Evolutionary conservation across 2,113 vertebrate genomes (phyloP).

Genomic region (Pyrgilauda ruficollis): DNA sequence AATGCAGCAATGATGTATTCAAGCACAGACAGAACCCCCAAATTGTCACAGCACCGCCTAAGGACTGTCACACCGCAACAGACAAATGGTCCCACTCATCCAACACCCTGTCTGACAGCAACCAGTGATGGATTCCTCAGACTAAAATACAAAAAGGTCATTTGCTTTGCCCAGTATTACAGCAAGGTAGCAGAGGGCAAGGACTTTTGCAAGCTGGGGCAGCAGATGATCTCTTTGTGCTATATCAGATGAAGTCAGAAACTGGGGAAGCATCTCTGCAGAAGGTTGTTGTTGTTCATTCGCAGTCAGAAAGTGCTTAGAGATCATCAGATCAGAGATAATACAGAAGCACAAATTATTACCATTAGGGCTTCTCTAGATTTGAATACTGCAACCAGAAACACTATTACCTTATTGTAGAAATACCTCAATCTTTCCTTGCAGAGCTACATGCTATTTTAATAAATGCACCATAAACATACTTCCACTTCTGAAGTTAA

Average conservation of each 20-base stretch:
- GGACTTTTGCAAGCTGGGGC: neutral
- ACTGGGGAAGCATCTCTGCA: neutral
- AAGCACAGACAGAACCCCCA: neutral
- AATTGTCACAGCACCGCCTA: neutral
- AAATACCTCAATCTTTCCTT: neutral
- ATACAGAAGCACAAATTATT: neutral
- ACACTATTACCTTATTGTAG: neutral
- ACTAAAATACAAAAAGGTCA: neutral
- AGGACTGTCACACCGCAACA: neutral
- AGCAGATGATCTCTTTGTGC: neutral
- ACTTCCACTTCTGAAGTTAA: conserved; percentile 20
- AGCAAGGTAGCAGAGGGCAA: neutral
- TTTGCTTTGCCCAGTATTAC: neutral
- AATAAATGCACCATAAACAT: neutral
- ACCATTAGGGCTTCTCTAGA: neutral
- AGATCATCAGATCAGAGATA: neutral
- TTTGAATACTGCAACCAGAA: neutral
- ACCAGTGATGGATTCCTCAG: conserved; percentile 34
- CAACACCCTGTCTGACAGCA: conserved; percentile 37
- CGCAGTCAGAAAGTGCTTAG: neutral
- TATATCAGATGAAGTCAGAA: neutral
- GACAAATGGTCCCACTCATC: conserved; percentile 48
- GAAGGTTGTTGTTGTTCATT: neutral
- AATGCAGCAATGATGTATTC: neutral
- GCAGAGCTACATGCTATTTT: neutral